Base-by-base conservation (phyloP, 2,888 invertebrate genomes). In the Bombyx huttoni region DNA sequence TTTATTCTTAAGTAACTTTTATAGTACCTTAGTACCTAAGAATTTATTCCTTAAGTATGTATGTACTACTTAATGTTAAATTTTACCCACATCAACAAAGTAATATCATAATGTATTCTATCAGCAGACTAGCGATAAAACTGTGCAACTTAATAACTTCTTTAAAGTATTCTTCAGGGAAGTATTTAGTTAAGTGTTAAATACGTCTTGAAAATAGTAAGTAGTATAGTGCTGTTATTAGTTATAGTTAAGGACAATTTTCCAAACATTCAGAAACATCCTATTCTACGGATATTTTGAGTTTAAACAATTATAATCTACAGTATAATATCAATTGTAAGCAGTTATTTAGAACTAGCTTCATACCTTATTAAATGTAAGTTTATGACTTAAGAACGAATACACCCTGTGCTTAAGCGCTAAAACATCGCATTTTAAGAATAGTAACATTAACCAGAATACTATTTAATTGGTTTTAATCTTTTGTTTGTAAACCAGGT, bases 321-420 rank as follows among this genome's bases (percentile, higher is more conserved):
- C 53, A 48, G 52, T 58, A 59, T 63, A 55, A 60, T 56, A 60
- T 62, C 51, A 57, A 64, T 61, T 54, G 56, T 62, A 67, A 63
- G 59, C 60, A 54, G 55, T 57, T 56, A 54, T 52, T 58, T 60
- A 60, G 53, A 53, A 54, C 58, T 59, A 57, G 47, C 54, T 51
- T 54, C 59, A 64, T 47, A 24, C 24, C 24, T 24, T 53, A 59
- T 58, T 61, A 63, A 65, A 65, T 49, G 50, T 61, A 62, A 63
- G 51, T 55, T 63, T 62, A 63, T 64, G 60, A 63, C 66, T 68
- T 69, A 73, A 52, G 49, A 73, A 69, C 61, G 62, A 68, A 65
- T 66, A 69, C 69, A 76, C 75, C 75, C 75, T 75, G 75, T 75
- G 75, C 73, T 70, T 70, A 70, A 71, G 75, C 75, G 72, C 67